phyloP scores from a whole-genome alignment of 2,888 invertebrate species.

The Clistopyga incitator region DNA sequence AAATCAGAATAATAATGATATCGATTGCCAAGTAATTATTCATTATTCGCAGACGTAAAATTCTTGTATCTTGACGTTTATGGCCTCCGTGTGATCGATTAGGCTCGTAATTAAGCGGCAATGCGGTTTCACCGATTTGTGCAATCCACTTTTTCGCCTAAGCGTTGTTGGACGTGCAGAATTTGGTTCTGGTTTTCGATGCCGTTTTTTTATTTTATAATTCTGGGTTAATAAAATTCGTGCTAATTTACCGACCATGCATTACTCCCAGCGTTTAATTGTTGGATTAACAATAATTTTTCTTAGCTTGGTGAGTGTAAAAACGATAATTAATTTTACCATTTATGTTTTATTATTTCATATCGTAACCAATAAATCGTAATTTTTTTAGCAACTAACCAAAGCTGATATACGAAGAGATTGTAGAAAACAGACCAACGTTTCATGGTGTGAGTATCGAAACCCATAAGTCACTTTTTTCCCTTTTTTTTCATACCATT shows the following conservation, averaged over 20 bases:
- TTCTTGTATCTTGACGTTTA: conserved; percentile 57
- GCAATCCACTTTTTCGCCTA: conserved; percentile 35
- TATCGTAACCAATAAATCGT: background rate
- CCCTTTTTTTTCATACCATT: background rate
- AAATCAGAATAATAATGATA: background rate
- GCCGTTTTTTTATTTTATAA: too few species aligned
- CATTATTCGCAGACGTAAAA: too few species aligned
- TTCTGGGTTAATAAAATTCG: background rate
- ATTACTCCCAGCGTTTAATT: conserved; percentile 32
- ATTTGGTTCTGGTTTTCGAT: background rate
- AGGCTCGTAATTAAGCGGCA: conserved; percentile 44
- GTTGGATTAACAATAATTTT: conserved; percentile 40
- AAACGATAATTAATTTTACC: conserved; percentile 12
- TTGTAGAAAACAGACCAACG: conserved; percentile 75
- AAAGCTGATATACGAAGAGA: conserved; percentile 75
- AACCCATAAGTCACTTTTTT: background rate
- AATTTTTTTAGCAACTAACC: conserved; percentile 63
- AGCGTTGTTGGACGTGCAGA: conserved; percentile 1
- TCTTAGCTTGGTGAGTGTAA: conserved; percentile 39
- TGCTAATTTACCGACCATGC: conserved; percentile 43
- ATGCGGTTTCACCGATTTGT: conserved; percentile 42
- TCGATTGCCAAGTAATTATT: too few species aligned
- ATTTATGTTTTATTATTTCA: background rate
- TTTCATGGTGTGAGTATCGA: conserved; percentile 77
- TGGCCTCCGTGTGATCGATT: conserved; percentile 52